These are phyloP conservation scores for Rhamnusium bicolor DNA, from an alignment of 2,888 invertebrate genomes.

Conservation along the genomic window DNA sequence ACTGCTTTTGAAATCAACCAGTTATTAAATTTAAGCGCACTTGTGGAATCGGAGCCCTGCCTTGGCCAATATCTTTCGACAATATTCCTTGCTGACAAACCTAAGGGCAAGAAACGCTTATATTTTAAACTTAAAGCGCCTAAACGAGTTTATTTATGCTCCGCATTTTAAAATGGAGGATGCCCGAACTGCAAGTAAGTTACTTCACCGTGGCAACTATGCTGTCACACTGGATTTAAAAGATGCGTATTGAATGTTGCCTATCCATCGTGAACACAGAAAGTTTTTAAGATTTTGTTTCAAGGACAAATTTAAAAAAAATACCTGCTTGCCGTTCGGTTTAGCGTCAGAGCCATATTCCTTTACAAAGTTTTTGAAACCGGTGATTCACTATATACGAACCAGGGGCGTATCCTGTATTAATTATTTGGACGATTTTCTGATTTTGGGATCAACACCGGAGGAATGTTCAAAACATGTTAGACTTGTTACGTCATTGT, in stretches of 20 bases:
- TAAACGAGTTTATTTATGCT: slow-evolving; percentile 46
- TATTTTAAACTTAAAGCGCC: slow-evolving; percentile 48
- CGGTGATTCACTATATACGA: slow-evolving; percentile 18
- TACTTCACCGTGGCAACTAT: slow-evolving; percentile 38
- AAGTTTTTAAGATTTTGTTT: slow-evolving; percentile 50
- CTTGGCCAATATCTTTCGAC: not conserved
- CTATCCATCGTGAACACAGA: slow-evolving; percentile 41
- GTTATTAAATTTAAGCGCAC: not conserved
- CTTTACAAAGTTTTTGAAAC: slow-evolving; percentile 54
- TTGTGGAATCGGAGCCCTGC: not conserved
- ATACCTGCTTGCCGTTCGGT: slow-evolving; percentile 51
- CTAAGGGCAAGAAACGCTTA: slow-evolving; percentile 21
- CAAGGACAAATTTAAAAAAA: slow-evolving; percentile 43
- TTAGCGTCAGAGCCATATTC: slow-evolving; percentile 41
- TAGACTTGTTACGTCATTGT: not conserved
- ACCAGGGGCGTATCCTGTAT: slow-evolving; percentile 1
- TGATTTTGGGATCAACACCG: slow-evolving; percentile 26
- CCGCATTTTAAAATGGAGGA: slow-evolving; percentile 54
- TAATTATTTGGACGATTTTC: slow-evolving; percentile 43
- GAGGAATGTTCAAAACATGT: not conserved
- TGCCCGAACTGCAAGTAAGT: slow-evolving; percentile 38
- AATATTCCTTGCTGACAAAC: not conserved
- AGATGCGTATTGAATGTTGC: slow-evolving; percentile 46
- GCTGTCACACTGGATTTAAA: slow-evolving; percentile 29
- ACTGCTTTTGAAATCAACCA: not conserved